phyloP scores from a whole-genome alignment of 2,113 vertebrate genomes.

The Corydoras maculifer region DNA sequence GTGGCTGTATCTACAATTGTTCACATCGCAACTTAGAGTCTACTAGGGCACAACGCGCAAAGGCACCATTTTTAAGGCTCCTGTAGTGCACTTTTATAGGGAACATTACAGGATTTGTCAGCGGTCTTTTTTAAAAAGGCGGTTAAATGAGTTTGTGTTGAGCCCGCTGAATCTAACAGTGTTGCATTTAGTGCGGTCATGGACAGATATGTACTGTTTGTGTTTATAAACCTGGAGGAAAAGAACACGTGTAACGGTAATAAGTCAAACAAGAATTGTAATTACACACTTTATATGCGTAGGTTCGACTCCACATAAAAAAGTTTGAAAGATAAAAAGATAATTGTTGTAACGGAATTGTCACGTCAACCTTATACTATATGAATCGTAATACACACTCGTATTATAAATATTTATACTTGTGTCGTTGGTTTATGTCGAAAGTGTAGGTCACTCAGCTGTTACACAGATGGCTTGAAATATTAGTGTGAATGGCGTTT shows the following conservation, averaged over 20 bases:
- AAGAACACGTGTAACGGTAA: slow-evolving; percentile 29
- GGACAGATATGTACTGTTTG: slow-evolving; percentile 47
- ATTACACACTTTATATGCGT: no score
- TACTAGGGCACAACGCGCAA: neutral
- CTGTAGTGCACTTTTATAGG: neutral
- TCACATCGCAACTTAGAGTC: neutral
- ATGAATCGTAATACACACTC: no score
- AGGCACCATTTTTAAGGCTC: neutral
- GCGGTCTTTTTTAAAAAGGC: slow-evolving; percentile 14
- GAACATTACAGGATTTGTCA: neutral
- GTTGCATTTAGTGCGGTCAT: slow-evolving; percentile 1
- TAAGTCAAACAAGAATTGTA: neutral
- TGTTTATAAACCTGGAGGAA: slow-evolving; percentile 28
- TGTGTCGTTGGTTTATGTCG: no score
- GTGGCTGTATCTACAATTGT: neutral
- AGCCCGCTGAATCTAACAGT: no score
- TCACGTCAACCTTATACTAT: no score
- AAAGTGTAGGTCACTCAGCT: no score
- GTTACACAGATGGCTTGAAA: no score
- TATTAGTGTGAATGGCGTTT: no score
- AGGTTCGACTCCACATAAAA: no score
- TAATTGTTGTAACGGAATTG: no score
- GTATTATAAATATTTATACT: no score
- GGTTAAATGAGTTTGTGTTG: slow-evolving; percentile 36
- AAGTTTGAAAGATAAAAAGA: no score